A percentile compares a stretch with the other conserved stretches of the same genome.
Conservation (phyloP, 2,113 vertebrate species). For the Oncorhynchus keta region DNA sequence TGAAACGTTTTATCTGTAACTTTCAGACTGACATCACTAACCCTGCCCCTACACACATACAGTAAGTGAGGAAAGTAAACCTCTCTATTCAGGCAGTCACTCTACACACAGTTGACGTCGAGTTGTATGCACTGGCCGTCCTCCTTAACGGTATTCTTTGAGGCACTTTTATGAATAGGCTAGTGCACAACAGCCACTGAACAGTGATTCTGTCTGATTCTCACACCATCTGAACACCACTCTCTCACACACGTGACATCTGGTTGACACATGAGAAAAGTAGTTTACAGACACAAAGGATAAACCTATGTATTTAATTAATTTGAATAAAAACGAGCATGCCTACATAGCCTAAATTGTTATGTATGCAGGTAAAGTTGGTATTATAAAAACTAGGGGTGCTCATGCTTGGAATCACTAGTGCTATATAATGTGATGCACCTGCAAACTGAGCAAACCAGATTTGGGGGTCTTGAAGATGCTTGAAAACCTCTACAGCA, state of each 20-base stretch:
- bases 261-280: conserved; percentile 63
- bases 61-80: background rate
- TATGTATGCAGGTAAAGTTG: too few relatives aligned
- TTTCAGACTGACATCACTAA: conserved; percentile 71
- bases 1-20: conserved; percentile 64
- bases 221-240: background rate
- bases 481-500: too few relatives aligned
- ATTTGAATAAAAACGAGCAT: background rate
- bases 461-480: too few relatives aligned
- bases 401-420: too few relatives aligned
- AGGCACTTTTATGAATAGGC: background rate
- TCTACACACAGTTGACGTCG: background rate
- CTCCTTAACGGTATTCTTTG: background rate
- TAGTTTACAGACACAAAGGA: background rate
- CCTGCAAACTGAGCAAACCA: too few relatives aligned
- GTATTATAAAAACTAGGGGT: too few relatives aligned
- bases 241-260: conserved; percentile 60
- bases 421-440: too few relatives aligned
- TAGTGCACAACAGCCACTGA: too few relatives aligned
- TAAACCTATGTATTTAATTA: conserved; percentile 2
- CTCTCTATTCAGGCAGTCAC: background rate
- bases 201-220: too few relatives aligned
- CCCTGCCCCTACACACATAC: conserved; percentile 33
- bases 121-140: background rate
- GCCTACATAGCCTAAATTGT: background rate